phyloP scores from a whole-genome alignment of 2,113 vertebrate species.

The Grallaria varia region DNA sequence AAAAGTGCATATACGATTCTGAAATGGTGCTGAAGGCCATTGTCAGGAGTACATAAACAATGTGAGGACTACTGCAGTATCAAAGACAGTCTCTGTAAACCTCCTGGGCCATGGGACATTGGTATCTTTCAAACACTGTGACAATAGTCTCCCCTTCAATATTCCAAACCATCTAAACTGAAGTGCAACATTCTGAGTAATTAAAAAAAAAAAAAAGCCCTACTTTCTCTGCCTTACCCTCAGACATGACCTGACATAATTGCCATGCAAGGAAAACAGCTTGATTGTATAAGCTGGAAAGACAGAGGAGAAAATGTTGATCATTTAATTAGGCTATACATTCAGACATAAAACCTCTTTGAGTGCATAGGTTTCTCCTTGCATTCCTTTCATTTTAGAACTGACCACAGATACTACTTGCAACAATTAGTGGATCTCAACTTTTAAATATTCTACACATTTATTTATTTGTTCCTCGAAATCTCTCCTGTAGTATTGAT shows the following conservation, averaged over 20 bases:
- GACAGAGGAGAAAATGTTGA: neutral
- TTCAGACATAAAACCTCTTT: neutral
- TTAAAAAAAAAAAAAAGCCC: neutral
- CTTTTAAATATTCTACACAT: neutral
- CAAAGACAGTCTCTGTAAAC: neutral
- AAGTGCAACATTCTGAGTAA: neutral
- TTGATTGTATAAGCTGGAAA: neutral
- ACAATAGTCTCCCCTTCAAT: neutral
- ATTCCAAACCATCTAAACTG: neutral
- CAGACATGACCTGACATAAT: neutral
- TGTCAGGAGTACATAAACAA: neutral
- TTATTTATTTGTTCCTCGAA: neutral
- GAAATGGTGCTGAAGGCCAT: neutral
- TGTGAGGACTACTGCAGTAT: neutral
- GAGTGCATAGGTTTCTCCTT: neutral
- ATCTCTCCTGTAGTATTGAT: neutral
- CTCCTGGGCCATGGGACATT: neutral
- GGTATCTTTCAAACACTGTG: neutral
- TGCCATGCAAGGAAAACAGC: neutral
- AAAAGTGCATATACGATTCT: neutral
- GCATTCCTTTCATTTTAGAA: neutral
- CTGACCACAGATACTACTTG: neutral
- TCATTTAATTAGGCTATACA: neutral
- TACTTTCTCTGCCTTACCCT: neutral
- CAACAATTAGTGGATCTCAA: neutral